phyloP scores from a whole-genome alignment of 2,113 vertebrate genomes.

The Azemiops feae region DNA sequence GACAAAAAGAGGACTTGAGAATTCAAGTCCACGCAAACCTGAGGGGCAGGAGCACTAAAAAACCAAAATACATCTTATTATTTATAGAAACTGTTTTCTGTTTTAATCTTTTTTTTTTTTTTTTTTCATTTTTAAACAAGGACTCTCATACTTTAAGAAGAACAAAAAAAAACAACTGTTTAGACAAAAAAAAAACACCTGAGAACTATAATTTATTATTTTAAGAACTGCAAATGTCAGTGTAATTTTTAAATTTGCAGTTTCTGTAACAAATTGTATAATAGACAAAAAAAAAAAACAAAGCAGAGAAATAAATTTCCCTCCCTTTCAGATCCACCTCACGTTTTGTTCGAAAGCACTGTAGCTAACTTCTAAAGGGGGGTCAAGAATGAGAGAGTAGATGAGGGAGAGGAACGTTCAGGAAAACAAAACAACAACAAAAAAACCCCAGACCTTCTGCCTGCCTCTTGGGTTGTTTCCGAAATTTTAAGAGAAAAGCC shows the following conservation, averaged over 20 bases:
- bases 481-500: conserved; percentile 70
- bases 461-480: conserved; percentile 84
- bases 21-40: conserved; percentile 65
- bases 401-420: conserved; percentile 52
- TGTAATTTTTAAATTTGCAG: conserved; percentile 98
- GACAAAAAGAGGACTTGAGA: conserved; percentile 82
- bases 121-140: conserved; percentile 89
- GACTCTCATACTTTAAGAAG: conserved; percentile 77
- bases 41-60: conserved; percentile 84
- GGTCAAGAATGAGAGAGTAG: conserved; percentile 66
- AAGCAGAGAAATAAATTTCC: conserved; percentile 79
- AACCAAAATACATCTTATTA: conserved; percentile 87
- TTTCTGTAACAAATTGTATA: conserved; percentile 86
- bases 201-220: conserved; percentile 98
- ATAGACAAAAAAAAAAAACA: conserved; percentile 64
- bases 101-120: conserved; percentile 93
- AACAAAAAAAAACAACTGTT: conserved; percentile 60
- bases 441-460: conserved; percentile 71
- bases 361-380: conserved; percentile 73
- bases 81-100: conserved; percentile 99
- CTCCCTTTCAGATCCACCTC: conserved; percentile 75
- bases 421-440: not conserved
- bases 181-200: conserved; percentile 73
- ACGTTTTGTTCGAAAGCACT: conserved; percentile 75
- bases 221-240: conserved; percentile 95